Percentiles rank a stretch among this genome's conserved stretches.
These are phyloP conservation scores for Protonibea diacanthus DNA, from an alignment of 2,797 vertebrate genomes.

Conservation along the genomic window DNA sequence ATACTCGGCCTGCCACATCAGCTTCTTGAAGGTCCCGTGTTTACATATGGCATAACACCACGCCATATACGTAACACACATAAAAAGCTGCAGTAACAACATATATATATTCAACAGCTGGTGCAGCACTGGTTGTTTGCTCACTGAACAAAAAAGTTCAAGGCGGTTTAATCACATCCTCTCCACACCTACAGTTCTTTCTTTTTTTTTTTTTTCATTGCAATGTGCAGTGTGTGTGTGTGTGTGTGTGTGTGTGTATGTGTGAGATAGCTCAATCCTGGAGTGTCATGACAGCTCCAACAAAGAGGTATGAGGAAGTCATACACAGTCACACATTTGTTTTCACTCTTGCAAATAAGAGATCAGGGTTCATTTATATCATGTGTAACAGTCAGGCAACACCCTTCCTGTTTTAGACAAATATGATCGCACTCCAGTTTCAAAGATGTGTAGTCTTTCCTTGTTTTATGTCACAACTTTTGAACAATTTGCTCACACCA, in stretches of 20 bases:
- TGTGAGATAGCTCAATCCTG: neutral
- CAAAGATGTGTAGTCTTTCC: neutral
- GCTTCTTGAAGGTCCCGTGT: too few relatives aligned
- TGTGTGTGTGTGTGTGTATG: neutral
- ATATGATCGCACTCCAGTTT: too few relatives aligned
- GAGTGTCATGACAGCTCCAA: neutral
- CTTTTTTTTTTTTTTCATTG: constrained; percentile 5
- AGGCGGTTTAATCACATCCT: neutral
- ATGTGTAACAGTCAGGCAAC: neutral
- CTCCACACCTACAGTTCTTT: neutral
- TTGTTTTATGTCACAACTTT: neutral
- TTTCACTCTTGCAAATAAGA: neutral
- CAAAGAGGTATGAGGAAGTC: neutral
- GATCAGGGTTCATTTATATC: accelerated
- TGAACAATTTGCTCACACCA: constrained; percentile 1
- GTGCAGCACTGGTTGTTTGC: neutral
- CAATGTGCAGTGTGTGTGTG: neutral
- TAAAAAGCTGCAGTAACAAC: neutral
- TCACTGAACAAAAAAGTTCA: neutral
- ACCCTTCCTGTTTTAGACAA: neutral
- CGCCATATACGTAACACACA: too few relatives aligned
- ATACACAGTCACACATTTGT: neutral
- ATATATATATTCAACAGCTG: neutral
- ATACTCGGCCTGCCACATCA: too few relatives aligned
- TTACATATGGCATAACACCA: too few relatives aligned